phyloP scores from a whole-genome alignment of 2,888 invertebrate species.

The Acholoe squamosa region DNA sequence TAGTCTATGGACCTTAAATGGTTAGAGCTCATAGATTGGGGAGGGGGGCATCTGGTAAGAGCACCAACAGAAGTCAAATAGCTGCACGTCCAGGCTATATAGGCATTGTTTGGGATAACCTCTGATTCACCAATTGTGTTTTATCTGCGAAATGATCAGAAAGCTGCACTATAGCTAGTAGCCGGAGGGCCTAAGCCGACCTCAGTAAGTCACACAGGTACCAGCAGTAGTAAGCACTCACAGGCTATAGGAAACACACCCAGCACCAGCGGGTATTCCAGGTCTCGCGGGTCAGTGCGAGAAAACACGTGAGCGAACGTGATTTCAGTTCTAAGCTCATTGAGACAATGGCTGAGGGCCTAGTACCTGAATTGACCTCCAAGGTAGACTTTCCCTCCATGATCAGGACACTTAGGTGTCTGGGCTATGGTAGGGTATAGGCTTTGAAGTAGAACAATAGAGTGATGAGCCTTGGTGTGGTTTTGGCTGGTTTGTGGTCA shows the following conservation, averaged over 20 bases:
- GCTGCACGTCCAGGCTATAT: not conserved
- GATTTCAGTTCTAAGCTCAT: constrained; percentile 53
- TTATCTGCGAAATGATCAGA: constrained; percentile 58
- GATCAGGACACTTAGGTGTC: not conserved
- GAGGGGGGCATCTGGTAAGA: not conserved
- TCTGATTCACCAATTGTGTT: constrained; percentile 32
- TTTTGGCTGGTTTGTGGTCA: constrained; percentile 14
- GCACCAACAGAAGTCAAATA: not conserved
- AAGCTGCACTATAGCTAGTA: not conserved
- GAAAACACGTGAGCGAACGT: constrained; percentile 58
- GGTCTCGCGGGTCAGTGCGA: constrained; percentile 58
- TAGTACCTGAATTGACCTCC: not conserved
- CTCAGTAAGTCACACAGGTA: not conserved
- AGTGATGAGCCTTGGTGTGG: constrained; percentile 17
- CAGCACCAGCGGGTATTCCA: constrained; percentile 15
- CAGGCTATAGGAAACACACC: not conserved
- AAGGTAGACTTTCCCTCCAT: not conserved
- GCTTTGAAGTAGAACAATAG: constrained; percentile 60
- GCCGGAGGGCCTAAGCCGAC: not conserved
- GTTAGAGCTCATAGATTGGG: not conserved
- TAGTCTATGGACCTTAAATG: not conserved
- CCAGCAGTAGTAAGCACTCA: too few species aligned
- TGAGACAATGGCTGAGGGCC: constrained; percentile 39
- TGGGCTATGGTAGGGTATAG: not conserved
- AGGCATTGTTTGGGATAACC: constrained; percentile 57